These are phyloP conservation scores for Drosophila borealis DNA, from an alignment of 2,888 invertebrate species.

Conservation along the genomic window DNA sequence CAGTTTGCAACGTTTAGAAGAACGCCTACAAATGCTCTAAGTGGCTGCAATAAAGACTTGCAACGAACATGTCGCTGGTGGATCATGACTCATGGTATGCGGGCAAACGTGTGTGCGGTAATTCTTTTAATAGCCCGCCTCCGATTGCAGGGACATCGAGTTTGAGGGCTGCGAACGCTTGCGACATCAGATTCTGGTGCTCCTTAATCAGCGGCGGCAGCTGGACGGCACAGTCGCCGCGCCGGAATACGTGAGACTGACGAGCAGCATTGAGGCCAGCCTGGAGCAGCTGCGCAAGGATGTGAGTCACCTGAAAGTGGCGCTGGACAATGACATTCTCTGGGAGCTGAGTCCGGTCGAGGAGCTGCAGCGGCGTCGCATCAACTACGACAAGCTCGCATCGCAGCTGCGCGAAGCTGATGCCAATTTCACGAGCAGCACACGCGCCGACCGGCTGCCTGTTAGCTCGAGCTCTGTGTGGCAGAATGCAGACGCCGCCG, in stretches of 20 bases:
- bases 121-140: no score
- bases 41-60: slow-evolving; percentile 19
- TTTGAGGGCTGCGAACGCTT: slow-evolving; percentile 89
- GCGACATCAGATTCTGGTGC: slow-evolving; percentile 88
- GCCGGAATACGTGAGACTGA: slow-evolving; percentile 86
- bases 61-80: slow-evolving; percentile 82
- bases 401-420: slow-evolving; percentile 87
- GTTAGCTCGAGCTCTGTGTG: slow-evolving; percentile 36
- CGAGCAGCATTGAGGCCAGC: slow-evolving; percentile 87
- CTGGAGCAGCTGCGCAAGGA: slow-evolving; percentile 88
- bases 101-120: neutral
- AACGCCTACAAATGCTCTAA: slow-evolving; percentile 42
- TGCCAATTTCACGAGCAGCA: slow-evolving; percentile 73
- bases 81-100: slow-evolving; percentile 84
- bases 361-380: slow-evolving; percentile 87
- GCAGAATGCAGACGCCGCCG: slow-evolving; percentile 36
- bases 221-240: slow-evolving; percentile 72
- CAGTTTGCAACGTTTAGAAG: slow-evolving; percentile 18
- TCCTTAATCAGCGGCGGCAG: slow-evolving; percentile 86
- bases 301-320: slow-evolving; percentile 86
- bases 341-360: slow-evolving; percentile 78
- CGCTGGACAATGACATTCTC: slow-evolving; percentile 86
- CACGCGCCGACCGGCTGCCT: slow-evolving; percentile 60
- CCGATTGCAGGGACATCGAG: slow-evolving; percentile 86
- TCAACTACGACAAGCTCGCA: slow-evolving; percentile 87